Base-by-base conservation (phyloP, 2,113 vertebrate genomes). In the Oreotragus oreotragus region DNA sequence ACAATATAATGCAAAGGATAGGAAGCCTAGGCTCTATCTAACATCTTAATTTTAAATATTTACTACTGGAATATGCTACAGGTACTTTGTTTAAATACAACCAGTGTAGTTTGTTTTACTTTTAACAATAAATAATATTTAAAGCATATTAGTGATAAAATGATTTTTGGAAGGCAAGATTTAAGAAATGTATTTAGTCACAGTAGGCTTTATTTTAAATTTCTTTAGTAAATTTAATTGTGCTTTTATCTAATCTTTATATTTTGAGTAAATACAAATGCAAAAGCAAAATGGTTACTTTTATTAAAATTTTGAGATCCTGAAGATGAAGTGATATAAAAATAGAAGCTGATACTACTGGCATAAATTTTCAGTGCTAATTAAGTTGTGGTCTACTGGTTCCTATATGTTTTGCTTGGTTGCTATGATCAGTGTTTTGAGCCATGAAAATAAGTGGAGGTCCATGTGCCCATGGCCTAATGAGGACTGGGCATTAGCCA, bases 401-500 rank as follows among this genome's bases (percentile, higher is more conserved):
- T 96, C 92, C 97, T 97, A 88, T 93, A 96, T 94, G 97, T 60
- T 97, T 97, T 92, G 25, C 77, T 93, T 88, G 88, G 76, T 85
- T 96, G 49, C 76, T 73, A 64, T 43, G 90, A 64, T 90, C 80
- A 45, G 15, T 91, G 64, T 90, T 95, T 76, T 83, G 13, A 96
- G 45, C 25, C n/a, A 84, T 77, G 88, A 57, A 94, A 92, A 90
- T 94, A 96, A 97, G 66, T 77, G 5, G 53, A 79, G 87, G n/a
- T 73, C 62, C 70, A 30, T 91, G 88, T 95, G 85, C 14, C 43
- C 33, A 45, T 89, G 81, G 88, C 66, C 88, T 97, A 97, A 97
- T 97, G 96, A 88, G 94, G 96, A 90, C 1, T 77, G 57, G 92
- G 90, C 79, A 92, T 83, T 96, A 92, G 49, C 88, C 80, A 81